A percentile compares a stretch with the other conserved stretches of the same genome.
Conservation (phyloP, 2,888 invertebrate species). For the Agonopterix heracliana region DNA sequence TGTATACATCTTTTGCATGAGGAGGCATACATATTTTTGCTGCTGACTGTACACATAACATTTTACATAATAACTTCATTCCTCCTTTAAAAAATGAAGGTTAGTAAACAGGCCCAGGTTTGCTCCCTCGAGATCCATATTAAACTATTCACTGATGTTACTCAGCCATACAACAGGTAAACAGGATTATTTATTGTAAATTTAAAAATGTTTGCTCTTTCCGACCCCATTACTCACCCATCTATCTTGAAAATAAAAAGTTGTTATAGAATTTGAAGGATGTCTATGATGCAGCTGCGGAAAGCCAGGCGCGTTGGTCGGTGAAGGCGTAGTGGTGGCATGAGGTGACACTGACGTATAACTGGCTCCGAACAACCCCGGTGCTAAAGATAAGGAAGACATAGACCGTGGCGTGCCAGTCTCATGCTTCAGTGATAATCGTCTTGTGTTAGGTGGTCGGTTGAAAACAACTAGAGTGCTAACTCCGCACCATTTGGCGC, state of each 20-base stretch:
- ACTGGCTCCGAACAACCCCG: slow-evolving; percentile 51
- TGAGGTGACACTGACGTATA: slow-evolving; percentile 65
- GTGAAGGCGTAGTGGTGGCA: slow-evolving; percentile 69
- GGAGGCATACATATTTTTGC: no score
- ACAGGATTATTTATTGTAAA: no score
- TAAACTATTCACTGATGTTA: no score
- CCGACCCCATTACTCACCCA: slow-evolving; percentile 59
- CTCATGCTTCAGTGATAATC: slow-evolving; percentile 81
- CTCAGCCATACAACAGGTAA: no score
- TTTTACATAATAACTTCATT: no score
- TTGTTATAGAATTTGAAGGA: slow-evolving; percentile 80
- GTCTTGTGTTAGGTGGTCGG: slow-evolving; percentile 81
- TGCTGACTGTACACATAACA: no score
- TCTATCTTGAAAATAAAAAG: slow-evolving; percentile 87
- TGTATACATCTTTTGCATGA: no score
- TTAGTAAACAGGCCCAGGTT: no score
- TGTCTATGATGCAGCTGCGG: slow-evolving; percentile 68
- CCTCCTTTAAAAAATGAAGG: no score
- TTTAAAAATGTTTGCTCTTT: no score
- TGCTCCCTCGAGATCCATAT: no score
- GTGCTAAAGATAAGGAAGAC: slow-evolving; percentile 60
- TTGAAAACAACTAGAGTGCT: slow-evolving; percentile 92
- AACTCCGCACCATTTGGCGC: slow-evolving; percentile 93
- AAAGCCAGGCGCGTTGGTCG: slow-evolving; percentile 66
- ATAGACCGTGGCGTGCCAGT: slow-evolving; percentile 82